Percentiles rank a stretch among this genome's conserved stretches.
These are phyloP conservation scores for Axea sp. DNA, from an alignment of 2,888 invertebrate species.

Conservation along the genomic window DNA sequence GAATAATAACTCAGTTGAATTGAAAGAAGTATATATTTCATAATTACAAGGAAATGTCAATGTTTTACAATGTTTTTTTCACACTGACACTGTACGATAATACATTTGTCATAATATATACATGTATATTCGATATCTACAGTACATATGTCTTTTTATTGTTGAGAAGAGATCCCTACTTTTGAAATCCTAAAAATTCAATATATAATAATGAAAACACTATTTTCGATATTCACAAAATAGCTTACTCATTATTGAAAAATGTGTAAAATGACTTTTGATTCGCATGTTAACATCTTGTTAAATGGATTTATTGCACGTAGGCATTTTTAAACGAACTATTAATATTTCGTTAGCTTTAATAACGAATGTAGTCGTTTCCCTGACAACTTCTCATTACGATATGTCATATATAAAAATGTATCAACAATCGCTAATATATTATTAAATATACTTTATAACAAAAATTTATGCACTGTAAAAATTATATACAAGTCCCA, in stretches of 20 bases:
- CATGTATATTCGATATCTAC: conserved; percentile 31
- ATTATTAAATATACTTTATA: conserved; percentile 11
- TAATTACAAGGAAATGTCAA: conserved; percentile 42
- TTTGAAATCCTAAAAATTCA: background rate
- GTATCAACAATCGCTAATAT: conserved; percentile 15
- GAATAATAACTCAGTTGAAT: conserved; percentile 12
- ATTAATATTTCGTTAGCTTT: no score
- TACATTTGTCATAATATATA: conserved; percentile 33
- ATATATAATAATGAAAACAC: background rate
- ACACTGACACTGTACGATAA: conserved; percentile 33
- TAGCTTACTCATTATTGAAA: no score
- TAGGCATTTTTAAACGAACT: background rate
- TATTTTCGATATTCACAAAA: no score
- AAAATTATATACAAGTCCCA: conserved; percentile 11
- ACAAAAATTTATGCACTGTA: background rate
- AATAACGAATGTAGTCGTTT: no score
- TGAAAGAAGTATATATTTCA: conserved; percentile 37
- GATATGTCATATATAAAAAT: conserved; percentile 8
- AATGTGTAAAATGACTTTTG: background rate
- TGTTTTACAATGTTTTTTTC: conserved; percentile 33
- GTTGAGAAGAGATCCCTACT: background rate
- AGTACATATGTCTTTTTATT: conserved; percentile 8
- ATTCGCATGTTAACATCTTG: background rate
- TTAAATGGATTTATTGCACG: background rate
- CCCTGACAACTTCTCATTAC: conserved; percentile 8